Percentiles rank a stretch among this genome's conserved stretches.
Conservation (phyloP, 2,113 vertebrate genomes). For the Tringa solitaria region DNA sequence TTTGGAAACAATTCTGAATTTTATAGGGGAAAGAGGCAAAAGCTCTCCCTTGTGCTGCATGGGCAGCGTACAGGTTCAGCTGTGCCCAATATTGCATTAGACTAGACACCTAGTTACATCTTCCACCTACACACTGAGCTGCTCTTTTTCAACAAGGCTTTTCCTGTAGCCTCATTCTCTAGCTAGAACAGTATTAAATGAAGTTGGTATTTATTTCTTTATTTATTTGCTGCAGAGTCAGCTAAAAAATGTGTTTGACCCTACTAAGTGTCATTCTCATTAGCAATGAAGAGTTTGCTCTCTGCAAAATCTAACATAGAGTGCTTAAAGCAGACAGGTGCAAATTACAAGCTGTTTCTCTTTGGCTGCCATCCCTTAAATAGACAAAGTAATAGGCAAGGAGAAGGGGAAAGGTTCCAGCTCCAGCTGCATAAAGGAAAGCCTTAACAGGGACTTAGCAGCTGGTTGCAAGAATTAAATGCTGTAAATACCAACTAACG, state of each 20-base stretch:
- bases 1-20: not conserved
- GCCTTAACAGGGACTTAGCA: conserved; percentile 45
- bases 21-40: not conserved
- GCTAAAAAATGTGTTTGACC: not conserved
- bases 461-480: conserved; percentile 58
- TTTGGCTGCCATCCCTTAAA: conserved; percentile 66
- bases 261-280: conserved; percentile 8
- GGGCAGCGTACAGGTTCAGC: not conserved
- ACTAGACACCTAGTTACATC: not conserved
- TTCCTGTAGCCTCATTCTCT: not conserved
- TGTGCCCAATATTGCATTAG: not conserved
- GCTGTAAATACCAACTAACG: conserved; percentile 13
- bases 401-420: conserved; percentile 46
- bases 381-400: conserved; percentile 32
- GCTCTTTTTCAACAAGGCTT: not conserved
- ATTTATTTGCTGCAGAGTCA: not conserved
- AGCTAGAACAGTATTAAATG: not conserved
- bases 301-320: conserved; percentile 3
- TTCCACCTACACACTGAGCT: not conserved
- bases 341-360: conserved; percentile 70
- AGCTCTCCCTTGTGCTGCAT: not conserved
- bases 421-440: conserved; percentile 59
- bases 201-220: not conserved
- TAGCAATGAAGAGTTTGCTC: conserved; percentile 36
- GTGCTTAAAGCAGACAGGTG: conserved; percentile 71